Conservation (phyloP, 2,797 vertebrate genomes). For the Glyptemys insculpta region DNA sequence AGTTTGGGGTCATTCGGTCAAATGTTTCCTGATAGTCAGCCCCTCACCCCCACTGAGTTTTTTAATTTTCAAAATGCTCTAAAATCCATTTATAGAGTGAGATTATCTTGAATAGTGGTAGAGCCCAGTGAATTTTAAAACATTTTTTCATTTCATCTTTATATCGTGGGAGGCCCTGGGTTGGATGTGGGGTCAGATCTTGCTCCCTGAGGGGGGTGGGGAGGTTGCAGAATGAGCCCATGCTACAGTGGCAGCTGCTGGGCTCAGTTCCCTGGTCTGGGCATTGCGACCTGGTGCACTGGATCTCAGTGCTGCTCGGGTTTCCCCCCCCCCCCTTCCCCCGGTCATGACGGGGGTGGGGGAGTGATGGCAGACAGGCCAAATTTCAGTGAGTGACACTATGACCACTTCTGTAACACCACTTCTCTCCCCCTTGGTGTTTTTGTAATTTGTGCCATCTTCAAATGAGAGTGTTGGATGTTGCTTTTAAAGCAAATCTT, state of each 20-base stretch:
- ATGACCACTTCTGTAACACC: neutral
- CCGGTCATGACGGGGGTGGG: neutral
- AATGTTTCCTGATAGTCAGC: neutral
- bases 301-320: neutral
- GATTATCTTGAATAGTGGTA: neutral
- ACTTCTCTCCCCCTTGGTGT: neutral
- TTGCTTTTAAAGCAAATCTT: neutral
- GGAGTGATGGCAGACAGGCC: neutral
- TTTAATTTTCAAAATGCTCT: neutral
- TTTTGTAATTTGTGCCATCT: neutral
- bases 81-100: neutral
- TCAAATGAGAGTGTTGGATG: neutral
- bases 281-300: neutral
- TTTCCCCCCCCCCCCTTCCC: neutral
- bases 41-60: neutral
- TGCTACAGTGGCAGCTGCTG: accelerated
- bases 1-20: neutral
- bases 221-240: neutral
- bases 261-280: neutral
- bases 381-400: neutral
- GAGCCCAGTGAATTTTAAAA: neutral
- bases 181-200: too few relatives aligned
- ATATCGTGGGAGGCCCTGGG: neutral
- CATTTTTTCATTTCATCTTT: neutral
- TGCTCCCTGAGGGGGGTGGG: too few relatives aligned